Base-by-base conservation (phyloP, 2,888 invertebrate genomes). In the Stenodema calcarata region DNA sequence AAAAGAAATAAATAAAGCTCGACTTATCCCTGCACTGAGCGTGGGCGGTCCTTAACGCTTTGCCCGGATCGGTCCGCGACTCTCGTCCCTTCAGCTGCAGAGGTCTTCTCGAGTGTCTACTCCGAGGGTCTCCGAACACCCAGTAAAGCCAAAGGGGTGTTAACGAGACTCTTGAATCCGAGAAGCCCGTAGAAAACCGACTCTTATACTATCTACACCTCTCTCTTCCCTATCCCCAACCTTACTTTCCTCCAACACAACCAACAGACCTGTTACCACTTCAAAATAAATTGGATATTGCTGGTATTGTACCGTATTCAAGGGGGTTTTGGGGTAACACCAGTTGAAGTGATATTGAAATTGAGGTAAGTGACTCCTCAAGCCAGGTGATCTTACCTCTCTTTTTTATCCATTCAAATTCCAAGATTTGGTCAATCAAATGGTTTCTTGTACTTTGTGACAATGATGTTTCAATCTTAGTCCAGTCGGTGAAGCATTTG, bases 211-310 rank as follows among this genome's bases (percentile, higher is more conserved):
- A 47, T 4, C 62, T 9, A 3, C n/a, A 4, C n/a, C n/a, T n/a
- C 62, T 62, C 18, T 9, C 47, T 14, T 27, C 62, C 18, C 35
- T 28, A 1, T 3, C n/a, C 23, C 78, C 78, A n/a, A 44, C 23
- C 44, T 23, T 0, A n/a, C 42, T 16, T 6, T 12, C 76, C 42
- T 42, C 42, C 1, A 4, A 7, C 35, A 35, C 78, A 42, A 41
- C 78, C 76, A 18, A 6, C 41, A 12, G 23, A 27, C 78, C 27
- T 35, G 16, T 73, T 73, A 35, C 82, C 82, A 69, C 82, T 82
- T 82, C 69, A 82, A 82, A 82, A 82, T 82, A 82, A 82, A 82
- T 82, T 82, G 82, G 82, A 82, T 82, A 82, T 82, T 69, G 82
- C 69, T 27, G 62, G 82, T 62, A 23, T 62, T 35, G 62, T 23